Evolutionary conservation across 2,888 invertebrate species (phyloP).

Genomic region (Euplagia quadripunctaria): DNA sequence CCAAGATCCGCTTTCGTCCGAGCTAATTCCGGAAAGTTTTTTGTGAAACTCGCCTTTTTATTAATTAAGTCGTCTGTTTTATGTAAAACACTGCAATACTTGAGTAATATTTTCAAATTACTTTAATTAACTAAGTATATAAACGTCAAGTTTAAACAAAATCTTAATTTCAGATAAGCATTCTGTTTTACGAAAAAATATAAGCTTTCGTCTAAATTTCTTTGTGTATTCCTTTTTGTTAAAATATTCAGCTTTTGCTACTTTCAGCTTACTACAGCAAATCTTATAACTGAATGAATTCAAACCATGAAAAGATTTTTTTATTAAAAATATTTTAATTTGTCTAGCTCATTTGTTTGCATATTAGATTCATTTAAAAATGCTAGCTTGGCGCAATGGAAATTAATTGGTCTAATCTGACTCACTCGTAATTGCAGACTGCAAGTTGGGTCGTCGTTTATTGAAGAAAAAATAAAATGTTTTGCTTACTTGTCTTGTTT

Average conservation of each 20-base stretch:
- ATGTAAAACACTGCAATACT: slow-evolving; percentile 48
- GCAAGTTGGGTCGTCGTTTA: too few relatives aligned
- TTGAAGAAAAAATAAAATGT: too few relatives aligned
- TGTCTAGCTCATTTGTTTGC: neutral
- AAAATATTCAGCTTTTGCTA: slow-evolving; percentile 20
- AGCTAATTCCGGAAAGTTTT: slow-evolving; percentile 72
- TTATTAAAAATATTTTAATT: neutral
- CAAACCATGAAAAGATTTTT: neutral
- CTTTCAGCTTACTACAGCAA: slow-evolving; percentile 15
- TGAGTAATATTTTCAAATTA: slow-evolving; percentile 44
- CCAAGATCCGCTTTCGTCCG: slow-evolving; percentile 66
- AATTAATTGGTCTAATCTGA: neutral
- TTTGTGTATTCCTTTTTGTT: slow-evolving; percentile 23
- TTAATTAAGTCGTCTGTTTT: slow-evolving; percentile 68
- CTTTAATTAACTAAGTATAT: slow-evolving; percentile 42
- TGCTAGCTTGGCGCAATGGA: neutral
- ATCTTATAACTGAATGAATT: slow-evolving; percentile 29
- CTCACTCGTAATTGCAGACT: neutral
- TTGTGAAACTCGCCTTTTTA: slow-evolving; percentile 59
- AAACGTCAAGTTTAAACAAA: slow-evolving; percentile 37
- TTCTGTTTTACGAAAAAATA: slow-evolving; percentile 25
- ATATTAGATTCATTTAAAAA: neutral
- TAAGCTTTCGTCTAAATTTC: slow-evolving; percentile 29
- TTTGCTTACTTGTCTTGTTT: too few relatives aligned
- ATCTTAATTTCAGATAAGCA: slow-evolving; percentile 46